These are phyloP conservation scores for Zygothrica quintamaculata DNA, from an alignment of 2,888 invertebrate genomes.

Conservation along the genomic window DNA sequence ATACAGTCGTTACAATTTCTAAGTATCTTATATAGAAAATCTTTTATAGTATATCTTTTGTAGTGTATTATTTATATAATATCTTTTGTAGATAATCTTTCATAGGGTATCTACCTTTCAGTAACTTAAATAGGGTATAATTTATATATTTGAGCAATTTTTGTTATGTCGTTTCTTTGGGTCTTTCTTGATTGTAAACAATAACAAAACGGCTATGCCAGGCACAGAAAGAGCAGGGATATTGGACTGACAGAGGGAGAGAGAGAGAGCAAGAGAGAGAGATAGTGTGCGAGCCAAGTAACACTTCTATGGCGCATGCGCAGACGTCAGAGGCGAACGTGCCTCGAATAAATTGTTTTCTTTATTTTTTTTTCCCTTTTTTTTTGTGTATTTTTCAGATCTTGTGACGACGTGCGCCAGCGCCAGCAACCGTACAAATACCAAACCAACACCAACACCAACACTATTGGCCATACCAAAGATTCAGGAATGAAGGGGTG, in stretches of 20 bases:
- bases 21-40: too few species aligned
- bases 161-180: constrained; percentile 25
- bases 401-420: constrained; percentile 64
- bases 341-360: constrained; percentile 67
- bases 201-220: constrained; percentile 13
- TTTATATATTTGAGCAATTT: too few species aligned
- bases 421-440: constrained; percentile 4
- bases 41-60: too few species aligned
- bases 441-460: constrained; percentile 1
- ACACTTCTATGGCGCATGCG: constrained; percentile 61
- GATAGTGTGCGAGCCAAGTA: not conserved
- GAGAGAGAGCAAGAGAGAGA: constrained; percentile 10
- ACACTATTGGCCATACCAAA: constrained; percentile 5
- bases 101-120: too few species aligned
- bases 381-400: constrained; percentile 39
- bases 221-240: not conserved
- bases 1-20: too few species aligned
- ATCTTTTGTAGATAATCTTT: too few species aligned
- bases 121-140: too few species aligned
- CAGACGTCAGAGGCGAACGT: constrained; percentile 72
- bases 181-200: constrained; percentile 31
- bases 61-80: too few species aligned
- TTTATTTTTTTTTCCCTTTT: too few species aligned
- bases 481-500: not conserved
- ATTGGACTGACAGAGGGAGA: constrained; percentile 7